Evolutionary conservation across 2,113 vertebrate genomes (phyloP), one percentile per base, ranked within the genome.

Genomic region (Sphaerodactylus townsendi): DNA sequence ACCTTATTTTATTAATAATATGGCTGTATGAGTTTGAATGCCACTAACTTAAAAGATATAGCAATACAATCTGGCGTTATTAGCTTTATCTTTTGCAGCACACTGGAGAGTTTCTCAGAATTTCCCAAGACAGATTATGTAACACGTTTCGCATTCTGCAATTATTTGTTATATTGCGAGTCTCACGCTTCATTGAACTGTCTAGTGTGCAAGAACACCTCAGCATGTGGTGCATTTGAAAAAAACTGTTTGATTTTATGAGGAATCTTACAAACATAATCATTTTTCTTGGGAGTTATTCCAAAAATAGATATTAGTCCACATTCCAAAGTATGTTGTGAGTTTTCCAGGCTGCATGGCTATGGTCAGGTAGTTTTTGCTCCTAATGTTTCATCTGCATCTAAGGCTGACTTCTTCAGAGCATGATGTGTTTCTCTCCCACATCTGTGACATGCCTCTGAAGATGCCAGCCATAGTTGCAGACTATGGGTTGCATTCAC

Each of bases 261-360:
- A 86, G 66, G 87, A 73, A 37, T 2, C 17, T 17, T 79, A 46
- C 35, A 73, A 71, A 85, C 83, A 19, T 39, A 73, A 56, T 28
- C 76, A 0, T 5, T 0, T 0, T 73, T 6, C 1, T 8, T 5
- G 1, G 70, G 14, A 28, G 14, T n/a, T 7, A 28, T 75, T 35
- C 70, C 17, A 33, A 4, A 10, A 5, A 66, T 15, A 35, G 4
- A 23, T 70, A n/a, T 72, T 77, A n/a, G 25, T 30, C 46, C 59
- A 15, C 74, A 72, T 13, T 50, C 35, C 21, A 48, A 11, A 10
- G 0, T n/a, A n/a, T n/a, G n/a, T n/a, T n/a, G n/a, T n/a, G n/a
- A n/a, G n/a, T n/a, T n/a, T n/a, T n/a, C n/a, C n/a, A n/a, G n/a
- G n/a, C n/a, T n/a, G n/a, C n/a, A n/a, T n/a, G n/a, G n/a, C n/a